A percentile compares a stretch with the other conserved stretches of the same genome.
Conservation (phyloP, 2,113 vertebrate genomes). For the Psittacara wagleri region DNA sequence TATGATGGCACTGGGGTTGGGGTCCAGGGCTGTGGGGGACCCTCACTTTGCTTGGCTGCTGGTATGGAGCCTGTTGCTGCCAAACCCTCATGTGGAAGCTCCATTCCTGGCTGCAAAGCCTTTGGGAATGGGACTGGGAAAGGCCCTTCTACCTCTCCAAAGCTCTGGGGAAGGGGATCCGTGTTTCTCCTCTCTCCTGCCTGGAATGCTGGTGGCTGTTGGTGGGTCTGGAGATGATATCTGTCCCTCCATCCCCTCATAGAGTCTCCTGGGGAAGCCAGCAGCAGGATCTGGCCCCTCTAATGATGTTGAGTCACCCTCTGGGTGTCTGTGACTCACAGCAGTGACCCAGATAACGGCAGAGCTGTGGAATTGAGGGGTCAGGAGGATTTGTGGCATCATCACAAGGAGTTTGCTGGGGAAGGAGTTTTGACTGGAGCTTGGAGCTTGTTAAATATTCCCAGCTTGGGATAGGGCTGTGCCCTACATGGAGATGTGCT, state of each 20-base stretch:
- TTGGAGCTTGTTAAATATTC: not conserved
- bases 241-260: rapidly evolving
- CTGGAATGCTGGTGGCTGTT: rapidly evolving
- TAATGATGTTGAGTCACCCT: slow-evolving; percentile 44
- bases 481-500: not conserved
- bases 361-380: not conserved
- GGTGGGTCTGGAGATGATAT: not conserved
- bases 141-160: rapidly evolving
- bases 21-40: not conserved
- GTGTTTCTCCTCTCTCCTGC: not conserved
- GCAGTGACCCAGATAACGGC: slow-evolving; percentile 50
- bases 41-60: not conserved
- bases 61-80: not conserved
- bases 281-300: not conserved
- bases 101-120: rapidly evolving
- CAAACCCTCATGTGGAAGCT: rapidly evolving
- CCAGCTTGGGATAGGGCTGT: not conserved
- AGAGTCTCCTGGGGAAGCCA: not conserved
- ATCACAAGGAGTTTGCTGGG: not conserved
- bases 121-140: not conserved
- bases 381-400: not conserved
- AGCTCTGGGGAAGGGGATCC: not conserved
- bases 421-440: not conserved
- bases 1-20: not conserved
- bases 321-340: slow-evolving; percentile 49